A percentile compares a stretch with the other conserved stretches of the same genome.
Evolutionary conservation across 1,140 invertebrate genomes (phyloP).

Genomic region (Chrysomallon squamiferum): DNA sequence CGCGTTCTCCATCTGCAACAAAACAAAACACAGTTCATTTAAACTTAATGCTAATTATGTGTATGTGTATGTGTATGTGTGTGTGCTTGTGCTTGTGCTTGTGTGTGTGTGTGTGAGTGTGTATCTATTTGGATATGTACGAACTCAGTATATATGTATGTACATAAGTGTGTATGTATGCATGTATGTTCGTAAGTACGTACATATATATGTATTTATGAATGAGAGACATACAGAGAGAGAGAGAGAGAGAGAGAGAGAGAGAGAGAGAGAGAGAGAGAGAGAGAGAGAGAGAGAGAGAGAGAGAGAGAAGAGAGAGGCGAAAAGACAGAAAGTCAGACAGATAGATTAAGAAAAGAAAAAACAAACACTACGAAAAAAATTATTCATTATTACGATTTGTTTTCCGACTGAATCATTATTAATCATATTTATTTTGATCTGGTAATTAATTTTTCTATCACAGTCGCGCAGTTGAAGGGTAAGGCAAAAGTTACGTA

Average conservation of each 20-base stretch:
- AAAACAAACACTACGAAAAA: neutral
- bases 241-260: constrained; percentile 8
- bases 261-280: constrained; percentile 11
- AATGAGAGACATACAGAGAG: constrained; percentile 4
- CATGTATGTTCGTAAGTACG: too few relatives aligned
- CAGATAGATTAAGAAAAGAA: neutral
- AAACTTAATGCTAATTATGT: neutral
- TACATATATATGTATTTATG: neutral
- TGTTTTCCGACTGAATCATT: too few relatives aligned
- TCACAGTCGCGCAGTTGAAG: too few relatives aligned
- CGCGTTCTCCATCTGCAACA: constrained; percentile 40
- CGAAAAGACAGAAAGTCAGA: neutral
- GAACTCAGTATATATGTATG: neutral
- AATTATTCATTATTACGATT: neutral
- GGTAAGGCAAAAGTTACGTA: too few relatives aligned
- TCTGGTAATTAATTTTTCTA: too few relatives aligned
- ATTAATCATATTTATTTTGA: too few relatives aligned
- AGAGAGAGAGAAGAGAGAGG: constrained; percentile 1
- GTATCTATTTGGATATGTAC: too few relatives aligned
- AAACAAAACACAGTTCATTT: neutral
- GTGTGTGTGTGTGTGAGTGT: too few relatives aligned
- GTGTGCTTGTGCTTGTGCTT: neutral
- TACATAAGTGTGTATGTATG: too few relatives aligned
- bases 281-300: constrained; percentile 11
- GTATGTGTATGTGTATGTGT: constrained; percentile 1